A percentile compares a stretch with the other conserved stretches of the same genome.
Conservation (phyloP, 2,888 invertebrate genomes). For the Ophraella communa region DNA sequence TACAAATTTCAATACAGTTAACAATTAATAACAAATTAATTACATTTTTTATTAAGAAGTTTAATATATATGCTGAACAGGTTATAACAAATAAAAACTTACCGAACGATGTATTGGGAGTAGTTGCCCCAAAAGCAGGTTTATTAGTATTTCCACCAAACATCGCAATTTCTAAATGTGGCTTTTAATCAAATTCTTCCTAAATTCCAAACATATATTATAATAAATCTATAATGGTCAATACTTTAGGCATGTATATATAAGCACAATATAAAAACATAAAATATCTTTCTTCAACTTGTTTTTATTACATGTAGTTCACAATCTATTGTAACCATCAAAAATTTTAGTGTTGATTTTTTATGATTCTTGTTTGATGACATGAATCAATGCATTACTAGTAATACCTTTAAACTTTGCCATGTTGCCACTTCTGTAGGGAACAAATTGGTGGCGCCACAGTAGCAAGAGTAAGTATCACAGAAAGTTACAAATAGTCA, state of each 20-base stretch:
- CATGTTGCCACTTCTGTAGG: too few relatives aligned
- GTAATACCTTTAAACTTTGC: too few relatives aligned
- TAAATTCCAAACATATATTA: background rate
- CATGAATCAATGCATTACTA: too few relatives aligned
- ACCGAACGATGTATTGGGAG: slow-evolving; percentile 59
- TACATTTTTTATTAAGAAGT: too few relatives aligned
- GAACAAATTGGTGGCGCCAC: too few relatives aligned
- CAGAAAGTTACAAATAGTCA: too few relatives aligned
- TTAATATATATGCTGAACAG: background rate
- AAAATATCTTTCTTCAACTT: background rate
- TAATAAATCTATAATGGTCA: background rate
- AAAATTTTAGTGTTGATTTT: too few relatives aligned
- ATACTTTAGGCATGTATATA: background rate
- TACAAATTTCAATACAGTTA: too few relatives aligned
- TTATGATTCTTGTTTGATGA: too few relatives aligned
- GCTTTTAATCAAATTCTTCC: background rate
- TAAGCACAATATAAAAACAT: background rate
- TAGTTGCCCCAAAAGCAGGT: slow-evolving; percentile 48
- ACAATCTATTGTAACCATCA: background rate
- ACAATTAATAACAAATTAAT: too few relatives aligned
- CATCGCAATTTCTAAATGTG: slow-evolving; percentile 35
- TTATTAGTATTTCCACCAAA: slow-evolving; percentile 50
- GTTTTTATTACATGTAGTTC: background rate
- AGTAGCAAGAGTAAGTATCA: too few relatives aligned
- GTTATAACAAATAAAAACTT: slow-evolving; percentile 34